These are phyloP conservation scores for Stegophylla sp. DNA, from an alignment of 2,888 invertebrate species.

Conservation along the genomic window DNA sequence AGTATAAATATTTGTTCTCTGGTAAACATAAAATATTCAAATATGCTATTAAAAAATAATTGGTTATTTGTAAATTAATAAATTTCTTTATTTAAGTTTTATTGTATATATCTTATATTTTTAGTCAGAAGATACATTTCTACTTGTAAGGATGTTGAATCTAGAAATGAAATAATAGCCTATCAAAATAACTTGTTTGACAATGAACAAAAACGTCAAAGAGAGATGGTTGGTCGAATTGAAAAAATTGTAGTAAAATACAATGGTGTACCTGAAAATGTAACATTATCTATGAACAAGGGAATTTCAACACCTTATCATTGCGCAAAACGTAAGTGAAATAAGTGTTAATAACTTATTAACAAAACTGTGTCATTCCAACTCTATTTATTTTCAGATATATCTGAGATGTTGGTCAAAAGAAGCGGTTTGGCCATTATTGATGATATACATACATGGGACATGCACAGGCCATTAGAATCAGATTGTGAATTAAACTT, in stretches of 20 bases:
- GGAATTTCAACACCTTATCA: constrained; percentile 89
- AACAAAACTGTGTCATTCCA: not conserved
- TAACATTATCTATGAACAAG: constrained; percentile 87
- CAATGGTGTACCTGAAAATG: constrained; percentile 76
- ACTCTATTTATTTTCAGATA: constrained; percentile 68
- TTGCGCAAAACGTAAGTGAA: constrained; percentile 81
- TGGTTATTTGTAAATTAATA: too few relatives aligned
- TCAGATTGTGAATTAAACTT: constrained; percentile 71
- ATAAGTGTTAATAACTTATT: constrained; percentile 14
- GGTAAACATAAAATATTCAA: not conserved
- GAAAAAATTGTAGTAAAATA: constrained; percentile 90
- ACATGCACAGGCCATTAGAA: constrained; percentile 86
- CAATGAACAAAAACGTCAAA: constrained; percentile 78
- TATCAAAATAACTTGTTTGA: constrained; percentile 76
- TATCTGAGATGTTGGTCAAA: constrained; percentile 75
- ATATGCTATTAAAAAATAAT: too few relatives aligned
- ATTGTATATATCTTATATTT: not conserved
- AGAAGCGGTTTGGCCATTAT: constrained; percentile 81
- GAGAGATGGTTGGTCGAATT: constrained; percentile 77
- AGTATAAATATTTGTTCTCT: not conserved
- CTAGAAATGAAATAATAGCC: constrained; percentile 39
- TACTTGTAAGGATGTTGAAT: not conserved
- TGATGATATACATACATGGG: constrained; percentile 82
- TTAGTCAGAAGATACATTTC: constrained; percentile 29
- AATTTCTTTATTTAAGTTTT: too few relatives aligned